Base-by-base conservation (phyloP, 2,888 invertebrate species). In the Synergus japonicus region DNA sequence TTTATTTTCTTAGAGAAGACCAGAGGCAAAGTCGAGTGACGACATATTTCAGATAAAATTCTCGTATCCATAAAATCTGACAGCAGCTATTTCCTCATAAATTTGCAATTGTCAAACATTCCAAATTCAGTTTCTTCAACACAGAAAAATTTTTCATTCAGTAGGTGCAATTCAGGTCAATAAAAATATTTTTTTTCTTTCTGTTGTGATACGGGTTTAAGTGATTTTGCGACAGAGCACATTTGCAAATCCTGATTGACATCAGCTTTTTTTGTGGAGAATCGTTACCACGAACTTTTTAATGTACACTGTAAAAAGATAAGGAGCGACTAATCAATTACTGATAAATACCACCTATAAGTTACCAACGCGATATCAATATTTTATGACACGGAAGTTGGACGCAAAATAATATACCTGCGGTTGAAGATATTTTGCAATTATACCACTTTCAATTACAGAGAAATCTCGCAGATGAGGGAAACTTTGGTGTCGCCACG, bases 401-500 rank as follows among this genome's bases (percentile, higher is more conserved):
- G n/a, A 1, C 37, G 12, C 29, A 73, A 73, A 37, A 37, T 37
- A 37, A 37, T 37, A 37, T 37, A 37, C 37, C 37, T 37, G 29
- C 41, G 2, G 37, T 65, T 41, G 9, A 37, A 44, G 44, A 44
- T 10, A 54, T 54, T 54, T 54, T 54, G 49, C 49, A 54, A 22
- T 60, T 60, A 60, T 60, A n/a, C 12, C 22, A 12, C n/a, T 60
- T 60, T 60, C 18, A 12, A 63, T 73, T 93, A 77, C 92, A 95
- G 95, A 84, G 95, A 95, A 88, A 93, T 94, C 67, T 90, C 92
- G 79, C 92, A 93, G 76, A 92, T 94, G 15, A 93, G 93, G 84
- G 91, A 93, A 79, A 93, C 93, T 79, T 92, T 94, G 13, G 92
- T 93, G 46, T 93, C 93, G 64, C 91, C 93, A 67, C 91, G 92